Conservation (phyloP, 2,888 invertebrate genomes). For the Microdon myrmicae region DNA sequence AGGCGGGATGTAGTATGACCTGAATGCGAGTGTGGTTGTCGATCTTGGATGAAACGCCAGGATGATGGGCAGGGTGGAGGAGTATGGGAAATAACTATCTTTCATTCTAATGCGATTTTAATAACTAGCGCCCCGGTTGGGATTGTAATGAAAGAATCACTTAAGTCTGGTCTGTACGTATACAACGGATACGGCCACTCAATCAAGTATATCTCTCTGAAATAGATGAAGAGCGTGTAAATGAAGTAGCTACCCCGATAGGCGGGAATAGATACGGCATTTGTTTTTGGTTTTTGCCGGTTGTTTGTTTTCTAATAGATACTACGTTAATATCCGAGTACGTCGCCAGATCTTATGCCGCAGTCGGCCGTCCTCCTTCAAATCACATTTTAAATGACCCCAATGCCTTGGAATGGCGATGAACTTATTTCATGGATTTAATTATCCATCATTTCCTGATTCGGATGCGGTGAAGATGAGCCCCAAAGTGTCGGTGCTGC, state of each 20-base stretch:
- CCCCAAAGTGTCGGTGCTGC: slow-evolving; percentile 40
- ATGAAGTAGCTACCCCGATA: slow-evolving; percentile 41
- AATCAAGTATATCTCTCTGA: slow-evolving; percentile 35
- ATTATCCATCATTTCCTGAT: slow-evolving; percentile 67
- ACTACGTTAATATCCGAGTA: slow-evolving; percentile 18
- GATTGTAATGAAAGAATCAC: slow-evolving; percentile 47
- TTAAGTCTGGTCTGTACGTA: slow-evolving; percentile 21
- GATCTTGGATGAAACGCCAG: too few relatives aligned
- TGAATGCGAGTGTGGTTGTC: too few relatives aligned
- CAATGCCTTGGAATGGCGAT: slow-evolving; percentile 48
- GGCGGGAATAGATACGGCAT: slow-evolving; percentile 17
- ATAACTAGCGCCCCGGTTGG: slow-evolving; percentile 63
- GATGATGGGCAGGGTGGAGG: slow-evolving; percentile 15
- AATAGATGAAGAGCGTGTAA: slow-evolving; percentile 35
- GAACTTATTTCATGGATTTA: slow-evolving; percentile 61
- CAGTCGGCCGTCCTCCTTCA: slow-evolving; percentile 24
- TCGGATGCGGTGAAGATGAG: slow-evolving; percentile 39
- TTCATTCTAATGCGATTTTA: slow-evolving; percentile 67
- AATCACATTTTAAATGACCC: slow-evolving; percentile 51
- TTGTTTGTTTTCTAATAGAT: neutral
- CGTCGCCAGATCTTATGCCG: slow-evolving; percentile 40
- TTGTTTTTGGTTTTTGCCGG: slow-evolving; percentile 6
- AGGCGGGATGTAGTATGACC: too few relatives aligned
- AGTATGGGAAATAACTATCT: slow-evolving; percentile 45
- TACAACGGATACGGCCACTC: slow-evolving; percentile 23